These are phyloP conservation scores for Gouania willdenowi DNA, from an alignment of 2,797 vertebrate species.

Conservation along the genomic window DNA sequence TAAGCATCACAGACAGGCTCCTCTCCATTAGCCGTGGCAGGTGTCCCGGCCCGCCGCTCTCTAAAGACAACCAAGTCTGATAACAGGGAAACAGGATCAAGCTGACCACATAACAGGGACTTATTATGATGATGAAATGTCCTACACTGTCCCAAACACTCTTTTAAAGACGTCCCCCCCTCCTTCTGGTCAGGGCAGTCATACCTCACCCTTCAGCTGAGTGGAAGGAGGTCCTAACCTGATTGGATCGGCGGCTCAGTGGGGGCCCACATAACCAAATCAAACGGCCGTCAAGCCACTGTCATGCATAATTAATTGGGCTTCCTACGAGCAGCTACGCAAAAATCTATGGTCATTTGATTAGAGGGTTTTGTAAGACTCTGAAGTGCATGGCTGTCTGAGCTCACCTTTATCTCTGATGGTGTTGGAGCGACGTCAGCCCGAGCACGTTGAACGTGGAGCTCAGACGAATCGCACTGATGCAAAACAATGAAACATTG, in stretches of 20 bases:
- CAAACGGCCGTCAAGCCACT: conserved; percentile 88
- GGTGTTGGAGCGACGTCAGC: conserved; percentile 23
- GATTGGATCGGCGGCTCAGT: conserved; percentile 87
- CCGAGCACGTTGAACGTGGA: not conserved
- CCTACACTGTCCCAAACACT: conserved; percentile 68
- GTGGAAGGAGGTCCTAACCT: conserved; percentile 72
- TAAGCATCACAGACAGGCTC: conserved; percentile 35
- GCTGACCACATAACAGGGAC: conserved; percentile 61
- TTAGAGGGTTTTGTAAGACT: conserved; percentile 86
- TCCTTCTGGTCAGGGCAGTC: conserved; percentile 73
- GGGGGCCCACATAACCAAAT: conserved; percentile 83
- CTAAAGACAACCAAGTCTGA: conserved; percentile 58
- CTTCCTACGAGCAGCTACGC: conserved; percentile 82
- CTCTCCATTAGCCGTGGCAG: conserved; percentile 38
- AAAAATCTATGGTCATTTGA: conserved; percentile 97
- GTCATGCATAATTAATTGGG: conserved; percentile 99
- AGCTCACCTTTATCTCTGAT: conserved; percentile 53
- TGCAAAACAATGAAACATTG: too few relatives aligned
- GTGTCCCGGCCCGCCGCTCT: conserved; percentile 54
- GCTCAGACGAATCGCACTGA: too few relatives aligned
- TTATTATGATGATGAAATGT: conserved; percentile 75
- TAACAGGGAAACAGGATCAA: conserved; percentile 47
- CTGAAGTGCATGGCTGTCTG: conserved; percentile 81
- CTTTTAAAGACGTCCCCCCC: conserved; percentile 66
- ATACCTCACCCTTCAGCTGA: too few relatives aligned